Evolutionary conservation across 2,113 vertebrate species (phyloP).

Genomic region (Promerops cafer): DNA sequence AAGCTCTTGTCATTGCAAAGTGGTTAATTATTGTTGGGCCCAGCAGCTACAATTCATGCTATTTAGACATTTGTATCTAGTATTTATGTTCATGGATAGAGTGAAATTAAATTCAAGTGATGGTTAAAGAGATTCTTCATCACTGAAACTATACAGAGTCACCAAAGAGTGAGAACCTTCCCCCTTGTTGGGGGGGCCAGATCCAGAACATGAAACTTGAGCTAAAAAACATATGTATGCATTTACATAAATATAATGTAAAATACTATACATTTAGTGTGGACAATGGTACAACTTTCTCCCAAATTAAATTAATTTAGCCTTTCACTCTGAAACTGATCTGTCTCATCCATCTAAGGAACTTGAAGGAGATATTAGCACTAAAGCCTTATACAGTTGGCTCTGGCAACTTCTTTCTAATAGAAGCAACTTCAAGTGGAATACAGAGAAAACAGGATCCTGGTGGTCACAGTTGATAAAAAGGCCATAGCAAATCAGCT

Average conservation of each 20-base stretch:
- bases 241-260: neutral
- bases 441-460: neutral
- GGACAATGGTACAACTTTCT: neutral
- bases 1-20: neutral
- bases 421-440: neutral
- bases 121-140: neutral
- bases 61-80: neutral
- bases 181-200: neutral
- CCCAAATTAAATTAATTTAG: neutral
- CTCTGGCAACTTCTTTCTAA: neutral
- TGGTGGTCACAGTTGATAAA: neutral
- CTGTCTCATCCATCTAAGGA: neutral
- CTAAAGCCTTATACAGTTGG: neutral
- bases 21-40: neutral
- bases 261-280: neutral
- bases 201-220: neutral
- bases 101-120: neutral
- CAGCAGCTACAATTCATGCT: neutral
- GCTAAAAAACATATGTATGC: neutral
- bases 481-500: neutral
- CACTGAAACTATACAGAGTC: neutral
- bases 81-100: neutral
- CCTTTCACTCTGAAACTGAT: neutral
- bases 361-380: neutral
- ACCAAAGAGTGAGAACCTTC: neutral